Base-by-base conservation (phyloP, 2,888 invertebrate species). In the Drosophila putrida region DNA sequence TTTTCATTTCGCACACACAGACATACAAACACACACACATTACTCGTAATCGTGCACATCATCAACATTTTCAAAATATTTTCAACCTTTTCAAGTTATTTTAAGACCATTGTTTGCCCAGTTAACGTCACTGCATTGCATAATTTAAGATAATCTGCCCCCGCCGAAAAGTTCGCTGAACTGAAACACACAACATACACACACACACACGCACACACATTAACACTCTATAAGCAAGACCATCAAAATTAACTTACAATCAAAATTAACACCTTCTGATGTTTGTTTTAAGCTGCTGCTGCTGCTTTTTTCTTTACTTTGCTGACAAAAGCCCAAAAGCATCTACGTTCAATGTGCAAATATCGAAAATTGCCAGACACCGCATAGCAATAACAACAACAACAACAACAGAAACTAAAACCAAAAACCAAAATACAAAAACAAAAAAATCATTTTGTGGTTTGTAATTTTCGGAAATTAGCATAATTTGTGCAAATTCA, bases 401-500 rank as follows among this genome's bases (percentile, higher is more conserved):
- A 61, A 36, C 49, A 31, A 62, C 20, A 46, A 27, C 46, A 61
- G 43, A 39, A 43, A 57, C 20, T 31, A 35, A 35, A 43, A 43
- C 15, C 28, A 11, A 28, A 53, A 46, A 11, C 27, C 20, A 20
- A 20, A 20, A 20, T 20, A n/a, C n/a, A 20, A 20, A 44, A 64
- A 43, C 20, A 55, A 62, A 74, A 67, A 88, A 71, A 68, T 68
- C 61, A 75, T 61, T 83, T 80, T 82, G 83, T 64, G 80, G 71
- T 67, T 89, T 85, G 85, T 80, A 89, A 89, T 89, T 84, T 86
- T 41, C 6, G 68, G 67, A 72, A 89, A 85, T 89, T 86, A 89
- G 85, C 85, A 86, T 88, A 86, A 89, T 89, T 86, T 89, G 85
- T 89, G 85, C 89, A 87, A 84, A 86, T 89, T 86, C 85, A 86